Conservation (phyloP, 2,888 invertebrate species). For the Boloria euphrosyne region DNA sequence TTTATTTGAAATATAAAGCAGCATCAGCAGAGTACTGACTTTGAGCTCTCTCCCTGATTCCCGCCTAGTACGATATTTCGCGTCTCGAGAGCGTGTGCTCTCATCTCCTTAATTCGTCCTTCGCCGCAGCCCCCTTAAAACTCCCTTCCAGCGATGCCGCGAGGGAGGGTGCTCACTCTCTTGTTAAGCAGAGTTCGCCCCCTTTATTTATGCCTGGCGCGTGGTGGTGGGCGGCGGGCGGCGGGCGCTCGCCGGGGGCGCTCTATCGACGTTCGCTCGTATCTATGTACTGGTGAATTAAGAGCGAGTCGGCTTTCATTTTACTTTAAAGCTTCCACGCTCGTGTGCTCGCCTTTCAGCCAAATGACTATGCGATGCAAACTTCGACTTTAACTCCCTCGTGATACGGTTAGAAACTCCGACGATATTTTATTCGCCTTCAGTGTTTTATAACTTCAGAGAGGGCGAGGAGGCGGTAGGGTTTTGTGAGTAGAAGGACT, state of each 20-base stretch:
- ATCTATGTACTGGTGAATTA: conserved; percentile 79
- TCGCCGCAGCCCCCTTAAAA: conserved; percentile 80
- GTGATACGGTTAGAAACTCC: conserved; percentile 64
- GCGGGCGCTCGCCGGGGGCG: conserved; percentile 54
- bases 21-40: conserved; percentile 29
- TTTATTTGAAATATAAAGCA: conserved; percentile 32
- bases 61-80: conserved; percentile 70
- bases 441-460: conserved; percentile 76
- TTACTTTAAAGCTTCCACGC: conserved; percentile 79
- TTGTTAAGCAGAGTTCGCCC: conserved; percentile 76
- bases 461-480: conserved; percentile 74
- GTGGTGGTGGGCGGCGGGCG: conserved; percentile 55
- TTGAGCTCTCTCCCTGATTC: conserved; percentile 59
- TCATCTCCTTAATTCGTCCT: conserved; percentile 83
- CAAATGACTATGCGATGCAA: conserved; percentile 54
- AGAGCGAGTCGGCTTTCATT: conserved; percentile 82
- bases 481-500: conserved; percentile 80
- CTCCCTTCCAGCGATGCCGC: conserved; percentile 68
- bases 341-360: conserved; percentile 80
- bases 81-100: conserved; percentile 80
- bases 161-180: conserved; percentile 72
- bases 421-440: conserved; percentile 55
- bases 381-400: conserved; percentile 61
- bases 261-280: conserved; percentile 66
- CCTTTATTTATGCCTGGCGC: conserved; percentile 77